Evolutionary conservation across 2,797 vertebrate genomes (phyloP).

Genomic region (Alosa sapidissima): DNA sequence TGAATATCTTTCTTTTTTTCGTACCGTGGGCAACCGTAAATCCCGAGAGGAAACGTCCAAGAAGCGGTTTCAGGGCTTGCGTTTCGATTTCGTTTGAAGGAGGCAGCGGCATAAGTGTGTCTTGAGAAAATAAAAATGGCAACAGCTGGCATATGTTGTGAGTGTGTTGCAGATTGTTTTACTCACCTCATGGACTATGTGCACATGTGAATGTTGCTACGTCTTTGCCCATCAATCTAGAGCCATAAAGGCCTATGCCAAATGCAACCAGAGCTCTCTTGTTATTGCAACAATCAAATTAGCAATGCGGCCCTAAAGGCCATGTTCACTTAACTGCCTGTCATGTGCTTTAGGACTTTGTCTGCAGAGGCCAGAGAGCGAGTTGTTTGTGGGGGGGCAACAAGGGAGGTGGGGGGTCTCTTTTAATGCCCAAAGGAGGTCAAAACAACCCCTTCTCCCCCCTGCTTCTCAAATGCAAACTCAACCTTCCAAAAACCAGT

Average conservation of each 20-base stretch:
- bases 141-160: background rate
- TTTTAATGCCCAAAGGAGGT: slow-evolving; percentile 4
- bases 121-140: background rate
- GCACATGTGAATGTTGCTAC: background rate
- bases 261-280: background rate
- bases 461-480: background rate
- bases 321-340: slow-evolving; percentile 18
- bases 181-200: background rate
- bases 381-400: too few species aligned
- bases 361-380: background rate
- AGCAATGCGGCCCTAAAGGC: slow-evolving; percentile 7
- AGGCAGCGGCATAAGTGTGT: background rate
- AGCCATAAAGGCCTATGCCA: background rate
- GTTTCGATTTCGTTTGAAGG: background rate
- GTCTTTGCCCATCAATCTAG: background rate
- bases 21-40: background rate
- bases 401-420: slow-evolving; percentile 2
- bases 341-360: background rate
- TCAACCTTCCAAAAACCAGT: background rate
- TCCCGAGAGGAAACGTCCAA: background rate
- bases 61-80: background rate
- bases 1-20: slow-evolving; percentile 1
- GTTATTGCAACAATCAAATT: slow-evolving; percentile 23
- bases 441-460: background rate
- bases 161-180: background rate